Evolutionary conservation across 2,797 vertebrate genomes (phyloP).

Genomic region (Pseudochirops cupreus): DNA sequence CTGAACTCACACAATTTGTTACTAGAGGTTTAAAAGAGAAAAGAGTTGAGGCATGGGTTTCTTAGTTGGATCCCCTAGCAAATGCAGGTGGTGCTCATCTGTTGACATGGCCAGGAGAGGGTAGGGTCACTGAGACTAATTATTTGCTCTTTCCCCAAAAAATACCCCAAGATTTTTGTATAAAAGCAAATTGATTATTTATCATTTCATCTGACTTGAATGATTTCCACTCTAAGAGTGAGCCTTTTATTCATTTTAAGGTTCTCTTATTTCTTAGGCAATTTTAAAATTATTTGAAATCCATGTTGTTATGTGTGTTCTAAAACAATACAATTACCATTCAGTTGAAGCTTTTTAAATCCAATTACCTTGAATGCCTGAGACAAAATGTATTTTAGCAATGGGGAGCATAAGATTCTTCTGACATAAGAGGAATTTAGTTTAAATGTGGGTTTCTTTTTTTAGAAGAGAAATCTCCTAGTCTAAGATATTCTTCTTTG

Average conservation of each 20-base stretch:
- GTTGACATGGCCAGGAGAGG: background rate
- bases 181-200: background rate
- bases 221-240: background rate
- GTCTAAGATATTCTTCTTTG: background rate
- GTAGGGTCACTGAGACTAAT: background rate
- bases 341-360: background rate
- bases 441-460: background rate
- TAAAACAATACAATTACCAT: background rate
- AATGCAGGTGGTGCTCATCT: background rate
- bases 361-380: background rate
- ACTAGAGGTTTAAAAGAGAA: background rate
- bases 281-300: background rate
- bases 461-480: background rate
- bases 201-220: background rate
- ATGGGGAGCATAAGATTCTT: background rate
- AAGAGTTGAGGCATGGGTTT: background rate
- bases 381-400: background rate
- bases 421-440: background rate
- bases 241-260: slow-evolving; percentile 5
- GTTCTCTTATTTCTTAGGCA: background rate
- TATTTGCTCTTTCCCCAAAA: background rate
- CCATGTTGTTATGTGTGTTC: background rate
- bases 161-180: background rate
- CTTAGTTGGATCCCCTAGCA: background rate
- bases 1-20: background rate